phyloP scores from a whole-genome alignment of 2,888 invertebrate genomes.

The Polietes domitor region DNA sequence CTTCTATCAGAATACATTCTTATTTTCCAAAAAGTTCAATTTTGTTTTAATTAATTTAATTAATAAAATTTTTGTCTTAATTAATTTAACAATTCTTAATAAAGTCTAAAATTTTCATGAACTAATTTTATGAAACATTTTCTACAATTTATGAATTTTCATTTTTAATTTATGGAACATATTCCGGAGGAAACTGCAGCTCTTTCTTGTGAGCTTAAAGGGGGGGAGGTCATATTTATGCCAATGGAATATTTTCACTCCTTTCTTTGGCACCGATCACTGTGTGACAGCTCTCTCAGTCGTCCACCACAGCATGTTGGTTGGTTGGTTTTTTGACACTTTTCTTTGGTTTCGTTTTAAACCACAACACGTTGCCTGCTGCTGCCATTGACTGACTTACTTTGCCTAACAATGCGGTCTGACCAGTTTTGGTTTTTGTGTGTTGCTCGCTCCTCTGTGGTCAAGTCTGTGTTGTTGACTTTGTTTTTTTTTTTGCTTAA shows the following conservation, averaged over 20 bases:
- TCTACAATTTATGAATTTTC: no score
- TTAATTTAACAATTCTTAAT: no score
- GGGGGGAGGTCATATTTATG: no score
- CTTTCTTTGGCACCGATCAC: constrained; percentile 13
- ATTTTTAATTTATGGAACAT: no score
- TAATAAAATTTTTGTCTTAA: no score
- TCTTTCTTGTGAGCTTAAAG: no score
- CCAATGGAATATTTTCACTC: not conserved
- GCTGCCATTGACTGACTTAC: not conserved
- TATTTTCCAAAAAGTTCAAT: no score
- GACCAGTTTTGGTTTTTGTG: not conserved
- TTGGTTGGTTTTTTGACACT: not conserved
- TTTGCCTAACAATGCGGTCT: constrained; percentile 9
- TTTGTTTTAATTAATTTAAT: no score
- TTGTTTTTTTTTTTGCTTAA: not conserved
- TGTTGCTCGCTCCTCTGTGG: not conserved
- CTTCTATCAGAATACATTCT: no score
- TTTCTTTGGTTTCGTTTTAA: not conserved
- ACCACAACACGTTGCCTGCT: not conserved
- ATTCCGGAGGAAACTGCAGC: no score
- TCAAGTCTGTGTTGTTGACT: not conserved
- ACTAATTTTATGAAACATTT: no score
- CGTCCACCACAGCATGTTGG: not conserved
- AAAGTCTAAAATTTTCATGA: no score
- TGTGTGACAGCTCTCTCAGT: not conserved